Evolutionary conservation across 2,797 vertebrate species (phyloP).

Genomic region (Petrocephalus sullivani): DNA sequence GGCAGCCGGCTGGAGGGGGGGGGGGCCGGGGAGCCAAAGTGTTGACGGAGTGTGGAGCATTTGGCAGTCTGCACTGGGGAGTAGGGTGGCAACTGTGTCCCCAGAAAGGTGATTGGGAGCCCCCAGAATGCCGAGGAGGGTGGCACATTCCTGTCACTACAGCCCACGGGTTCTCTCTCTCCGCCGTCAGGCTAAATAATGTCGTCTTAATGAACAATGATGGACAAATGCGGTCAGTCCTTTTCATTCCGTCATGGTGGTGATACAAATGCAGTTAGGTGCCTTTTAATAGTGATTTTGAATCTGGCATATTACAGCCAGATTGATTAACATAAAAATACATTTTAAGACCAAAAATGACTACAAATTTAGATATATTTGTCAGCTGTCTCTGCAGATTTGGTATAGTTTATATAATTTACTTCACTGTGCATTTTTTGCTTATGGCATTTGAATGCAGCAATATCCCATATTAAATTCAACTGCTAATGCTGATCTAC

Average conservation of each 20-base stretch:
- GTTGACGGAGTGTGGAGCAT: neutral
- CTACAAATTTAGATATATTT: neutral
- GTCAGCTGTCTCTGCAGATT: neutral
- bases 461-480: neutral
- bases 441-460: neutral
- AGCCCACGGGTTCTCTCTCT: neutral
- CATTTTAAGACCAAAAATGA: neutral
- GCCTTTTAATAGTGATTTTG: conserved; percentile 3
- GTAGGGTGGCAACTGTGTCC: neutral
- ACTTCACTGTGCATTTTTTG: neutral
- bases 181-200: neutral
- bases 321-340: neutral
- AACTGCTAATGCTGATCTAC: neutral
- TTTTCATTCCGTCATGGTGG: neutral
- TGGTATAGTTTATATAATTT: neutral
- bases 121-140: neutral
- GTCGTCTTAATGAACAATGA: neutral
- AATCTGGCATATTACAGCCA: neutral
- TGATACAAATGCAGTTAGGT: neutral
- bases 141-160: neutral
- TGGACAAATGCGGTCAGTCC: neutral
- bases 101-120: neutral
- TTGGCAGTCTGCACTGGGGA: neutral
- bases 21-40: neutral
- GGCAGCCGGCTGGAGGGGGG: neutral